Conservation (phyloP, 35 echinoderm and acorn worm genomes). For the Holothuria glaberrima region DNA sequence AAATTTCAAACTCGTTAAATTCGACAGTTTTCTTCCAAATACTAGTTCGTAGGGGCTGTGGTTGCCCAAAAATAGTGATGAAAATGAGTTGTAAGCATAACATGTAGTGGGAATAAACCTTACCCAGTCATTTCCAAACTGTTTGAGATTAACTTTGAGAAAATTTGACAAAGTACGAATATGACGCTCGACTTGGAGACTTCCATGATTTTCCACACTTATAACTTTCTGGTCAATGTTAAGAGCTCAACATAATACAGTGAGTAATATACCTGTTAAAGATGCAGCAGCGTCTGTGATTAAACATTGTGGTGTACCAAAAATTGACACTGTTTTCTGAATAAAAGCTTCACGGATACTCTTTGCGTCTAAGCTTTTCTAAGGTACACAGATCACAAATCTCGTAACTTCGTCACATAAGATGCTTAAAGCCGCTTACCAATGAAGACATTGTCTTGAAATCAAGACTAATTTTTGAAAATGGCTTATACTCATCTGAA, state of each 20-base stretch:
- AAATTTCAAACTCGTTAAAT: conserved; percentile 61
- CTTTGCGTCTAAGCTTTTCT: conserved; percentile 62
- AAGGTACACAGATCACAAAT: conserved; percentile 63
- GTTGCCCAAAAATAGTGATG: too few relatives aligned
- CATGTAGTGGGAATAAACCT: too few relatives aligned
- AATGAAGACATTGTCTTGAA: conserved; percentile 68
- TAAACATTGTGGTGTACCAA: conserved; percentile 24
- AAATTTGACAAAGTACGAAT: too few relatives aligned
- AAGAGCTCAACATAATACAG: neutral
- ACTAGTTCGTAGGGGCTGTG: too few relatives aligned
- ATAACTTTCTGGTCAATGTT: too few relatives aligned
- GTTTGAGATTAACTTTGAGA: too few relatives aligned
- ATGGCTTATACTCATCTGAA: conserved; percentile 30
- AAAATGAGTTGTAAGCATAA: too few relatives aligned
- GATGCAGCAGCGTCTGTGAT: conserved; percentile 27
- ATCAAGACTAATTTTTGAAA: conserved; percentile 55
- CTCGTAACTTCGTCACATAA: conserved; percentile 55
- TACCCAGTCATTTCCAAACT: too few relatives aligned
- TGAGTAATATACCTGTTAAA: conserved; percentile 10
- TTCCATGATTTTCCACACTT: conserved; percentile 30
- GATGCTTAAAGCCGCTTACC: conserved; percentile 43
- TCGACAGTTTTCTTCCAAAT: too few relatives aligned
- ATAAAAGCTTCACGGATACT: neutral
- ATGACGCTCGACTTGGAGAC: too few relatives aligned
- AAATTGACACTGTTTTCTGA: neutral